Evolutionary conservation across 2,113 vertebrate genomes (phyloP).

Genomic region (Phodopus roborovskii): DNA sequence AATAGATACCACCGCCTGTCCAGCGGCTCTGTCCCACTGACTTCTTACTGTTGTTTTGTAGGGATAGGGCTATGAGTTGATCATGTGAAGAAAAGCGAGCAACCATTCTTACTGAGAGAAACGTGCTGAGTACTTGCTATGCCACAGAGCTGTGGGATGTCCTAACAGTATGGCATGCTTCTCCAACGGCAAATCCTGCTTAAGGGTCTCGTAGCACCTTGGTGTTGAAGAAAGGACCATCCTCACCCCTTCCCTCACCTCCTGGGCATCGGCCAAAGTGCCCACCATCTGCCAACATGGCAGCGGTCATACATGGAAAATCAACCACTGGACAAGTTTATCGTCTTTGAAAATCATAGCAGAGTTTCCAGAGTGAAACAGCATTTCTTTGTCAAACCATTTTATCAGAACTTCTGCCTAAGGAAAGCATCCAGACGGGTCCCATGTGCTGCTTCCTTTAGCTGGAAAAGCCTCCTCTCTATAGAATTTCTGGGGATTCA

Average conservation of each 20-base stretch:
- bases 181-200: background rate
- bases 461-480: background rate
- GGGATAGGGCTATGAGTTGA: background rate
- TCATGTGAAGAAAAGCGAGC: background rate
- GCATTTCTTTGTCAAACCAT: background rate
- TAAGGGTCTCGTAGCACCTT: accelerated
- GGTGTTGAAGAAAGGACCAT: background rate
- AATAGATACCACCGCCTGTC: background rate
- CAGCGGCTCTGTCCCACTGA: accelerated
- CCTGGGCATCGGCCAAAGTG: background rate
- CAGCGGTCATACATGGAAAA: accelerated
- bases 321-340: background rate
- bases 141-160: accelerated
- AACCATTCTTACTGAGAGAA: accelerated
- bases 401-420: background rate
- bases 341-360: background rate
- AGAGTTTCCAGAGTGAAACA: background rate
- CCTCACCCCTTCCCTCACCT: no score
- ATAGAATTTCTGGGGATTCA: background rate
- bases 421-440: background rate
- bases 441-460: background rate
- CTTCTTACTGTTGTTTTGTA: background rate
- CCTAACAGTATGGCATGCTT: accelerated
- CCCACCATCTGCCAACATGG: background rate
- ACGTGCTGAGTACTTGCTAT: accelerated